Base-by-base conservation (phyloP, 2,113 vertebrate species). In the Elgaria multicarinata region DNA sequence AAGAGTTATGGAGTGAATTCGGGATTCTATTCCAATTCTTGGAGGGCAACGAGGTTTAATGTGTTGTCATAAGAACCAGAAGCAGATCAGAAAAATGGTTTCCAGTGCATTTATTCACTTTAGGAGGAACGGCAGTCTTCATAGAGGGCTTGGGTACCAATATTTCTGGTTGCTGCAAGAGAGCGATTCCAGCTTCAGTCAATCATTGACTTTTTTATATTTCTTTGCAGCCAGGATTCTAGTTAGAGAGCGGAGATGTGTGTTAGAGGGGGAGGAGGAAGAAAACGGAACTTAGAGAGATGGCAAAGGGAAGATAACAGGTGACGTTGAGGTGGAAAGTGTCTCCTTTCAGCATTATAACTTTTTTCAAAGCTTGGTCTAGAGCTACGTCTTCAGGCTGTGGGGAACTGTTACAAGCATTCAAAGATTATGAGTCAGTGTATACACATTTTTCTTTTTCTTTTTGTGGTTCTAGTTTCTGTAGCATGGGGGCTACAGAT, bases 131-230 rank as follows among this genome's bases (percentile, higher is more conserved):
- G 33, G 50, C 18, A 20, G 8, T 80, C 36, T 55, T 12, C n/a
- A 71, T 20, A 71, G 67, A 79, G 42, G 8, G 39, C 46, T 44
- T 42, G 76, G 53, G n/a, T 58, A 80, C 36, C 78, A 58, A 44
- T 31, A 74, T 82, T 74, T 62, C 36, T 82, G 71, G 53, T 81
- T 83, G 31, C 39, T 18, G 28, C 55, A 74, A 82, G 71, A 5
- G 18, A 83, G 10, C 50, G 62, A 6, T 62, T 75, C 50, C 69
- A 62, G 79, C 69, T 83, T 82, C 78, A 82, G 69, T 74, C 31
- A 88, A 88, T 88, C 44, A 88, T 88, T 88, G 75, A 88, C 69
- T 64, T 82, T 26, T 62, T 46, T 22, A 50, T 66, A 55, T 44
- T 76, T 69, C 82, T 6, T 42, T 24, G 58, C 44, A 84, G 62